A percentile compares a stretch with the other conserved stretches of the same genome.
Evolutionary conservation across 2,113 vertebrate genomes (phyloP).

Genomic region (Sigmodon hispidus): DNA sequence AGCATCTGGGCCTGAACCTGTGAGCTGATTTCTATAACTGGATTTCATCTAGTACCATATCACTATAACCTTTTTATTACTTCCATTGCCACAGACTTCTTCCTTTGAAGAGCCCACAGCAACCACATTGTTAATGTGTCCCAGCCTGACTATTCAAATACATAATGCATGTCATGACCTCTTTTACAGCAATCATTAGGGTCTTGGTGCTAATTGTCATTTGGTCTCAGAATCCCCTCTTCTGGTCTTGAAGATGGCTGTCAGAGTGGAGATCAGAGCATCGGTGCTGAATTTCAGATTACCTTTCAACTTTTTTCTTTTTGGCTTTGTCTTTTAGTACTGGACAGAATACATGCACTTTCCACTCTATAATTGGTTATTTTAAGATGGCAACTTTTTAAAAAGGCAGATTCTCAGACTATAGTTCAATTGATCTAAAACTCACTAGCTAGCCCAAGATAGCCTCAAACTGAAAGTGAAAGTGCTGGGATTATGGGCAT

Average conservation of each 20-base stretch:
- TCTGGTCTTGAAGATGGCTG: conserved; percentile 92
- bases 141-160: conserved; percentile 97
- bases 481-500: too few species aligned
- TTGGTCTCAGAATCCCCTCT: conserved; percentile 95
- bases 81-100: conserved; percentile 96
- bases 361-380: neutral
- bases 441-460: neutral
- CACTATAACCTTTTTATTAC: conserved; percentile 98
- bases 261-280: conserved; percentile 89
- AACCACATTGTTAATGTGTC: conserved; percentile 98
- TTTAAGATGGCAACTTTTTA: neutral
- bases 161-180: conserved; percentile 95
- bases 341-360: neutral
- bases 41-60: conserved; percentile 97
- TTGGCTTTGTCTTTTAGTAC: neutral
- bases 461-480: neutral
- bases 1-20: conserved; percentile 92
- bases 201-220: conserved; percentile 96
- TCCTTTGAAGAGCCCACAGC: conserved; percentile 95
- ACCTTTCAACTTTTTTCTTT: conserved; percentile 53
- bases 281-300: conserved; percentile 92
- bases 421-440: neutral
- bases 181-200: conserved; percentile 97
- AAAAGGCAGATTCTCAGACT: neutral
- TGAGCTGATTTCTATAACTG: conserved; percentile 95